Evolutionary conservation across 2,113 vertebrate genomes (phyloP).

Genomic region (human (Homo sapiens)): GRCh38 chr2:61370001-61370500

Average conservation of each 20-base stretch:
- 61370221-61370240: background rate
- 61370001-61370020: background rate
- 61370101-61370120: background rate
- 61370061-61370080: background rate
- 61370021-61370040: background rate
- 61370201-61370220: background rate
- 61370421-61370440: constrained; percentile 66
- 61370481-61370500: constrained; percentile 88
- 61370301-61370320: constrained; percentile 78
- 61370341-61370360: constrained; percentile 98
- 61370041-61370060: background rate
- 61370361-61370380: constrained; percentile 97
- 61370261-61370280: background rate
- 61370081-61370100: constrained; percentile 29
- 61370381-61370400: constrained; percentile 99
- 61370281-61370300: background rate
- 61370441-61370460: constrained; percentile 18
- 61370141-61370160: constrained; percentile 14
- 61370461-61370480: background rate
- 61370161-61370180: background rate
- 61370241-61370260: background rate
- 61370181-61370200: background rate
- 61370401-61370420: constrained; percentile 99
- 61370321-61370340: constrained; percentile 99
- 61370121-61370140: background rate